A percentile compares a stretch with the other conserved stretches of the same genome.
Evolutionary conservation across 2,113 vertebrate genomes (phyloP).

Genomic region (Myrmecophaga tridactyla): DNA sequence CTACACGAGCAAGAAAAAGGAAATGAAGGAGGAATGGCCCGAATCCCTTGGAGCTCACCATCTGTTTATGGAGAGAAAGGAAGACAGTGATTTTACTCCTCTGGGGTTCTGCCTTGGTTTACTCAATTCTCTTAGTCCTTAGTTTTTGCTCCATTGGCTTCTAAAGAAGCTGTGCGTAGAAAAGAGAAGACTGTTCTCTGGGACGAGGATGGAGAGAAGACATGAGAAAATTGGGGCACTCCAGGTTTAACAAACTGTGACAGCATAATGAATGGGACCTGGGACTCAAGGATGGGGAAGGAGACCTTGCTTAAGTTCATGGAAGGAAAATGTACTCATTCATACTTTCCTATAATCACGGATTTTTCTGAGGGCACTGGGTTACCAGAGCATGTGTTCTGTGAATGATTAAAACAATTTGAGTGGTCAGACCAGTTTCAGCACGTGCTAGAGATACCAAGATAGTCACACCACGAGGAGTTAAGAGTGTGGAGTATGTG

Average conservation of each 20-base stretch:
- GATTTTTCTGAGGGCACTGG: not conserved
- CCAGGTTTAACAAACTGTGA: not conserved
- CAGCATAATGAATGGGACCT: not conserved
- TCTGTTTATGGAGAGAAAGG: not conserved
- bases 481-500: not conserved
- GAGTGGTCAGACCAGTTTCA: not conserved
- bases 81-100: not conserved
- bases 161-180: not conserved
- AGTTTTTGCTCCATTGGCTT: not conserved
- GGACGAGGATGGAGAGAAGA: no score
- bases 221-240: not conserved
- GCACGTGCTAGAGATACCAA: not conserved
- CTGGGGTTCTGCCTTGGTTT: not conserved
- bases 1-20: no score
- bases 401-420: not conserved
- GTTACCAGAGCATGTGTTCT: not conserved
- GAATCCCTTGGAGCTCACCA: not conserved
- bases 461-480: no score
- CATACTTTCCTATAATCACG: not conserved
- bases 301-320: not conserved
- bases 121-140: not conserved
- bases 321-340: not conserved
- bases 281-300: not conserved
- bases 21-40: rapidly evolving
- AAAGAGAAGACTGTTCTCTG: not conserved